Evolutionary conservation across 2,113 vertebrate species (phyloP).

Genomic region (Lichenostomus cassidix): DNA sequence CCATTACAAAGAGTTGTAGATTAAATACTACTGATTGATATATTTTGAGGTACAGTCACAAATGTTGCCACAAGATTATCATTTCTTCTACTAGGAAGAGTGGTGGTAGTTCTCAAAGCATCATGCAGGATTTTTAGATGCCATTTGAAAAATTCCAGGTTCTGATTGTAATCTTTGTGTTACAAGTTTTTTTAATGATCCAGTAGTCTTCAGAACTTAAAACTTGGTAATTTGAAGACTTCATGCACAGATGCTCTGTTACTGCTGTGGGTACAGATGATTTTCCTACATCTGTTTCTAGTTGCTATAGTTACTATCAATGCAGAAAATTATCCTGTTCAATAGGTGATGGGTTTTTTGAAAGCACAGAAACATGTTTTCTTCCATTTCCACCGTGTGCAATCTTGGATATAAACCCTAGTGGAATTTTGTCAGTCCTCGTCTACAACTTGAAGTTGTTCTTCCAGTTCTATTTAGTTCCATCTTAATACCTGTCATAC

Average conservation of each 20-base stretch:
- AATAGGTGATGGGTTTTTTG: neutral
- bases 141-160: neutral
- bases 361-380: neutral
- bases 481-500: rapidly evolving
- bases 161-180: neutral
- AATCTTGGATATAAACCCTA: neutral
- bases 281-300: neutral
- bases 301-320: slow-evolving; percentile 28
- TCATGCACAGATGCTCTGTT: slow-evolving; percentile 14
- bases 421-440: neutral
- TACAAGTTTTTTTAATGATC: neutral
- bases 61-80: neutral
- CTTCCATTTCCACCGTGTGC: neutral
- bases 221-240: neutral
- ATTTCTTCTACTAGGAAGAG: neutral
- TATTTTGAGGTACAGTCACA: neutral
- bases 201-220: neutral
- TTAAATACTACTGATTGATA: neutral
- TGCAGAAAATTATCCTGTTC: neutral
- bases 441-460: neutral
- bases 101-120: neutral
- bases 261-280: neutral
- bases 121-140: neutral
- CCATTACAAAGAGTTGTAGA: neutral
- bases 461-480: neutral